Evolutionary conservation across 2,797 vertebrate genomes (phyloP), one percentile per base, ranked within the genome.

Genomic region (Mus spretus): DNA sequence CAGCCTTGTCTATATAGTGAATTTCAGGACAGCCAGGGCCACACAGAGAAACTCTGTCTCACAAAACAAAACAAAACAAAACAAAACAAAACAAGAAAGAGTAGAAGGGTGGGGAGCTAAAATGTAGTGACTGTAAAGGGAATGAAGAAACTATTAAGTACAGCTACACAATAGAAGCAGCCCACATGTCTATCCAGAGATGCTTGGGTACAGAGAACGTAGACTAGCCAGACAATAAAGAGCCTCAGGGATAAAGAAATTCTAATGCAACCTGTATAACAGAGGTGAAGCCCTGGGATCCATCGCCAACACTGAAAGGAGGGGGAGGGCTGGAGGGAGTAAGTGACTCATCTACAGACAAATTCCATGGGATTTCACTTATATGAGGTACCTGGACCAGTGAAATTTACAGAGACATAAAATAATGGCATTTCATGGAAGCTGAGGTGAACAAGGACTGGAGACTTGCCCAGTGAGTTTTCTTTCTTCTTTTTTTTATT

Each of bases 141-240:
- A 79, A 83, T 31, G 67, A 47, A 37, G 34, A 72, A 89, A 57
- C 78, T 75, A 57, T 74, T 84, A 63, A 95, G 40, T 82, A 79
- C 6, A 77, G 65, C 55, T 40, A 47, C 65, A 94, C 70, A 75
- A 31, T 80, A 17, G 31, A 78, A 95, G 72, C 28, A n/a, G 67
- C 12, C 24, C 31, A 72, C 70, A 72, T 22, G n/a, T 37, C n/a
- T 72, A 37, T 72, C 70, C 37, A 20, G n/a, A 12, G 40, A 85
- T 81, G 57, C 26, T 15, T 37, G 3, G 24, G 85, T 55, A 63
- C 90, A 88, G 63, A 67, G 82, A 93, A 82, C 26, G 2, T 5
- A 24, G 47, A 37, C 24, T 47, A 82, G n/a, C 34, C 75, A 63
- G 26, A 82, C 24, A 74, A 61, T 15, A 12, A 75, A 77, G 8